phyloP scores from a whole-genome alignment of 1,140 invertebrate species.

The Mya arenaria region DNA sequence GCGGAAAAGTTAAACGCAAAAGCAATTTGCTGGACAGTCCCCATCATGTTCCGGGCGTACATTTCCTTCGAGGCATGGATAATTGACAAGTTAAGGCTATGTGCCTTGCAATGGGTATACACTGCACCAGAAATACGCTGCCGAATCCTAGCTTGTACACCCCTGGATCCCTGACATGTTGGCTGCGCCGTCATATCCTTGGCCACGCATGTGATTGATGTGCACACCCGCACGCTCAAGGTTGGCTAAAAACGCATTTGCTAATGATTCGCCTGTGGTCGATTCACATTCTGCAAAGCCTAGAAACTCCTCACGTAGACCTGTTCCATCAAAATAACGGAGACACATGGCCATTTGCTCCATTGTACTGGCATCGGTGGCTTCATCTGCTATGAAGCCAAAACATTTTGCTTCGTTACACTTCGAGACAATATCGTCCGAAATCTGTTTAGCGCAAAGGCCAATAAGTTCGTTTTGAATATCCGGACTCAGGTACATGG shows the following conservation, averaged over 20 bases:
- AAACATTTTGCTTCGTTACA: conserved; percentile 27
- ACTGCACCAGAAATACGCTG: conserved; percentile 1
- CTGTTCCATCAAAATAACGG: not conserved
- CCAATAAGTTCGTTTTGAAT: conserved; percentile 12
- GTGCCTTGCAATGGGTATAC: conserved; percentile 43
- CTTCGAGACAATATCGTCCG: not conserved
- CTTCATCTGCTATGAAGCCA: conserved; percentile 35
- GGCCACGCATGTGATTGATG: conserved; percentile 19
- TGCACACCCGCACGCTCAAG: not conserved
- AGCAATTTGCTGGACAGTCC: conserved; percentile 16
- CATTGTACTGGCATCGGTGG: conserved; percentile 18
- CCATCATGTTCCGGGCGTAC: conserved; percentile 35
- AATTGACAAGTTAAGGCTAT: conserved; percentile 39
- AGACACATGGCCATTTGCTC: conserved; percentile 41
- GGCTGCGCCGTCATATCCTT: conserved; percentile 47
- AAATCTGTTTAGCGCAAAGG: conserved; percentile 1
- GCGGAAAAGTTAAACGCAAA: conserved; percentile 27
- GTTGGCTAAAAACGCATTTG: conserved; percentile 1
- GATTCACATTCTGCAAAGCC: not conserved
- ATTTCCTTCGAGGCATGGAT: conserved; percentile 22
- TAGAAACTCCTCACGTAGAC: conserved; percentile 8
- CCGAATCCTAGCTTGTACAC: conserved; percentile 47
- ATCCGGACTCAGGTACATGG: not conserved
- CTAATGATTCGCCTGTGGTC: conserved; percentile 13
- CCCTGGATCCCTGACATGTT: conserved; percentile 39